Conservation (phyloP, 2,888 invertebrate species). For the Synergus laeviventris region DNA sequence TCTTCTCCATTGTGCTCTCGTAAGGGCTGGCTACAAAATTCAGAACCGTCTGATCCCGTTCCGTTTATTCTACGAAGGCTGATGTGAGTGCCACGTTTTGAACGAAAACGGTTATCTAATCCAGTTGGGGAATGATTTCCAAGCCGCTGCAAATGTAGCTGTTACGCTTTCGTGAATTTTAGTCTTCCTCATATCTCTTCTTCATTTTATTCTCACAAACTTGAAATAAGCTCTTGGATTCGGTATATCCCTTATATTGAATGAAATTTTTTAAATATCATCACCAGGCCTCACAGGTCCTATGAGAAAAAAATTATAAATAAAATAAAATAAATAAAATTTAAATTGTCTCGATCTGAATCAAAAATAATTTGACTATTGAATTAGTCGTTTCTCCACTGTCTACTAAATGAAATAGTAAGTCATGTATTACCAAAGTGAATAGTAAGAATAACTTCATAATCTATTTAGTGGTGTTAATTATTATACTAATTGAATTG, state of each 20-base stretch:
- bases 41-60: conserved; percentile 28
- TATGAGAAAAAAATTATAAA: too few relatives aligned
- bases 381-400: too few relatives aligned
- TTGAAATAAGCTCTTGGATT: neutral
- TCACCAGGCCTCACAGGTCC: too few relatives aligned
- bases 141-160: neutral
- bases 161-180: neutral
- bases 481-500: too few relatives aligned
- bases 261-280: too few relatives aligned
- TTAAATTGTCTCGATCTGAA: too few relatives aligned
- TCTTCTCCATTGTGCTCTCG: conserved; percentile 31
- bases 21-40: conserved; percentile 27
- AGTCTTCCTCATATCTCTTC: neutral
- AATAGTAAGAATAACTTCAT: too few relatives aligned
- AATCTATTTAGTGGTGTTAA: too few relatives aligned
- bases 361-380: too few relatives aligned
- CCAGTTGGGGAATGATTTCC: neutral
- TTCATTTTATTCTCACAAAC: neutral
- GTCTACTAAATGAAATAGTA: too few relatives aligned
- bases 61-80: conserved; percentile 14
- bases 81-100: neutral
- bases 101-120: neutral
- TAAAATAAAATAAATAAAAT: too few relatives aligned
- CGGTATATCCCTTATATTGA: neutral
- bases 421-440: too few relatives aligned